Evolutionary conservation across 2,888 invertebrate genomes (phyloP).

Genomic region (Himalopsyche tibetana): DNA sequence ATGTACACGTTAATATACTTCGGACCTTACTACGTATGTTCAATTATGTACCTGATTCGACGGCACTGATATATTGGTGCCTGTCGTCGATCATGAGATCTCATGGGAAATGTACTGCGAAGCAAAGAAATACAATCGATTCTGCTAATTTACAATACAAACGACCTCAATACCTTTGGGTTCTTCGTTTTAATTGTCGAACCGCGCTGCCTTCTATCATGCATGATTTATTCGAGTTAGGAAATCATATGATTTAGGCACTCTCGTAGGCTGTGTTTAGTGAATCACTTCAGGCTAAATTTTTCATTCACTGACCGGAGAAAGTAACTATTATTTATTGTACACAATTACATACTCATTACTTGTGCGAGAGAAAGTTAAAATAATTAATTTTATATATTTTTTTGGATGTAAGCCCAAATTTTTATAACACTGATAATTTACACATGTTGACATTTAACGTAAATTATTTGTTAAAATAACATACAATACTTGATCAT

Average conservation of each 20-base stretch:
- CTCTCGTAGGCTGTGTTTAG: background rate
- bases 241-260: constrained; percentile 9
- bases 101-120: constrained; percentile 32
- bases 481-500: no score
- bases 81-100: background rate
- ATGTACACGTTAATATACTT: no score
- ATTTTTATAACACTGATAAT: no score
- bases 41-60: background rate
- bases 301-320: constrained; percentile 2
- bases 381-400: background rate
- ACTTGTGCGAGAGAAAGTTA: constrained; percentile 20
- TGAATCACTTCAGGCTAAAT: background rate
- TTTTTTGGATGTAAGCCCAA: no score
- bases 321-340: constrained; percentile 11
- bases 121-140: constrained; percentile 15
- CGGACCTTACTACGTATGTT: no score
- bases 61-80: background rate
- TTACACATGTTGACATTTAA: no score
- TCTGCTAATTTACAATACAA: background rate
- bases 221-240: constrained; percentile 24
- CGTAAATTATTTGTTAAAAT: no score
- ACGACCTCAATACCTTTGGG: constrained; percentile 19
- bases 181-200: constrained; percentile 1
- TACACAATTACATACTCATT: constrained; percentile 21
- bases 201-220: background rate